Evolutionary conservation across 2,888 invertebrate genomes (phyloP).

Genomic region (Antheraea yamamai): DNA sequence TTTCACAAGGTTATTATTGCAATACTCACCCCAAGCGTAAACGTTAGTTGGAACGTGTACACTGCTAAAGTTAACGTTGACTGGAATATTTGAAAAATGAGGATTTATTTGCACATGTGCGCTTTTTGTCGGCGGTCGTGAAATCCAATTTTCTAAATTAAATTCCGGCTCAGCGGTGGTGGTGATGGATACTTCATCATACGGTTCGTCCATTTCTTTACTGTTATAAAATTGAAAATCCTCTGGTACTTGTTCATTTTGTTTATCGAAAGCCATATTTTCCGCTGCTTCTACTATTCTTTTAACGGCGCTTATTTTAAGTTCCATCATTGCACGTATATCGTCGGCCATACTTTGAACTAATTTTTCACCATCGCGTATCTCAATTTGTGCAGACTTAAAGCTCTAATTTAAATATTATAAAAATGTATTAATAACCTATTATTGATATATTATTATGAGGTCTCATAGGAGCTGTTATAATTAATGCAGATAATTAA

Average conservation of each 20-base stretch:
- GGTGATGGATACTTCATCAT: conserved; percentile 73
- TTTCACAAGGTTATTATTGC: conserved; percentile 23
- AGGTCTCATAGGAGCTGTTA: no score
- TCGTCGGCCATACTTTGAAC: conserved; percentile 92
- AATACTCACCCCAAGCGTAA: conserved; percentile 89
- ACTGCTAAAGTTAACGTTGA: conserved; percentile 91
- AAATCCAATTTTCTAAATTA: conserved; percentile 75
- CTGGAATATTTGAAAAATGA: conserved; percentile 90
- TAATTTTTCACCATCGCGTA: conserved; percentile 89
- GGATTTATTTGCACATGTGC: conserved; percentile 85
- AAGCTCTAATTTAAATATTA: conserved; percentile 83
- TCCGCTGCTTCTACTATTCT: conserved; percentile 95
- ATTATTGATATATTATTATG: not conserved
- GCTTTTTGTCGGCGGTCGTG: conserved; percentile 81
- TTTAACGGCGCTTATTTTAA: conserved; percentile 93
- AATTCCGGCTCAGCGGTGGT: conserved; percentile 81
- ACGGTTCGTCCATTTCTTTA: conserved; percentile 85
- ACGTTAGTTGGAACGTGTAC: conserved; percentile 98
- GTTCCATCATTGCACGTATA: conserved; percentile 93
- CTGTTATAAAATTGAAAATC: conserved; percentile 87
- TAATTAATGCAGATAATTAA: no score
- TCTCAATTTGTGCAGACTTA: conserved; percentile 88
- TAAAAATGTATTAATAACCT: conserved; percentile 3
- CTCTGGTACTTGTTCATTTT: conserved; percentile 79
- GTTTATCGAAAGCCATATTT: conserved; percentile 86